Conservation (phyloP, 2,888 invertebrate genomes). For the Leucozona laternaria region DNA sequence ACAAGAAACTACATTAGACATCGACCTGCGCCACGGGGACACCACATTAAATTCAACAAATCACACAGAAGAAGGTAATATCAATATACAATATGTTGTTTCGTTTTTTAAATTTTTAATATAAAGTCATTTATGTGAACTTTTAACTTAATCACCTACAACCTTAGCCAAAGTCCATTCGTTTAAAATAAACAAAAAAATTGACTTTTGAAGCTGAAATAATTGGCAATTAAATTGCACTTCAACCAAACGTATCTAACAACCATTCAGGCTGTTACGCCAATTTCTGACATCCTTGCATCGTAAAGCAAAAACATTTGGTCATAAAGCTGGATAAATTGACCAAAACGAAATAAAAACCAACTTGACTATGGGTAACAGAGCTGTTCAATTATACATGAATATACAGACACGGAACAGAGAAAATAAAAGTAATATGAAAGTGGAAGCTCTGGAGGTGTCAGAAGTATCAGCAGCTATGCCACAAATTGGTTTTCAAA, state of each 20-base stretch:
- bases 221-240: conserved; percentile 41
- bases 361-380: conserved; percentile 21
- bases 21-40: conserved; percentile 79
- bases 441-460: conserved; percentile 11
- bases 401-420: background rate
- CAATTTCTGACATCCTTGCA: conserved; percentile 12
- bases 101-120: background rate
- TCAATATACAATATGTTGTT: background rate
- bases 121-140: conserved; percentile 16
- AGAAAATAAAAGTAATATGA: background rate
- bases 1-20: conserved; percentile 81
- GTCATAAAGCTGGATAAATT: conserved; percentile 38
- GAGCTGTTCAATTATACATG: conserved; percentile 11
- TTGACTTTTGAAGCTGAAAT: conserved; percentile 1
- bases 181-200: background rate
- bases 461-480: background rate
- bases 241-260: conserved; percentile 30
- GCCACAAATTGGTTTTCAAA: conserved; percentile 15
- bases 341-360: conserved; percentile 35
- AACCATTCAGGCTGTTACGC: conserved; percentile 30
- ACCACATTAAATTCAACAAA: conserved; percentile 74
- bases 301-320: conserved; percentile 24
- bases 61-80: conserved; percentile 74
- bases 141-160: conserved; percentile 7
- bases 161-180: background rate